Evolutionary conservation across 64 coral and sea anemone species (phyloP).

Genomic region (Montipora cactus): DNA sequence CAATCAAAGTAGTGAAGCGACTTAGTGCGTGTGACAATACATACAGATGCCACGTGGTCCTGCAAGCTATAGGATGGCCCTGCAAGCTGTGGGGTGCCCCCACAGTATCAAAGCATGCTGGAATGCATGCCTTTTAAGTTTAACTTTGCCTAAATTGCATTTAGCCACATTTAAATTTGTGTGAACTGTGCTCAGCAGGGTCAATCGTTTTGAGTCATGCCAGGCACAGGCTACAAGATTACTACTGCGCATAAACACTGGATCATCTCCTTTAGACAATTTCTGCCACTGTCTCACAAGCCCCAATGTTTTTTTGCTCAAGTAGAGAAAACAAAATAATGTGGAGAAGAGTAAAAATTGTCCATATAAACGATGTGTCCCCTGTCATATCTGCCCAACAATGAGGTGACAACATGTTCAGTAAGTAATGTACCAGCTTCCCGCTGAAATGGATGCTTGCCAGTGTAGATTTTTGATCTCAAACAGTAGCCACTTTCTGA

Average conservation of each 20-base stretch:
- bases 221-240: slow-evolving; percentile 84
- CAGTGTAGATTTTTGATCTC: slow-evolving; percentile 68
- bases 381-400: slow-evolving; percentile 73
- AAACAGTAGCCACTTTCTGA: slow-evolving; percentile 77
- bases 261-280: slow-evolving; percentile 67
- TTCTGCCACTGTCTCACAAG: slow-evolving; percentile 50
- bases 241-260: slow-evolving; percentile 37
- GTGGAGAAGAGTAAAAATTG: slow-evolving; percentile 71
- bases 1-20: too few species aligned
- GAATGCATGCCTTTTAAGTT: too few species aligned
- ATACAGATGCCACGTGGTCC: too few species aligned
- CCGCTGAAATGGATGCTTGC: slow-evolving; percentile 53
- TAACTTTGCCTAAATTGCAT: too few species aligned
- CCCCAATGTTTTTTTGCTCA: slow-evolving; percentile 64
- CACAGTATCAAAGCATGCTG: too few species aligned
- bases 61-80: too few species aligned
- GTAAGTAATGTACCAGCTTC: slow-evolving; percentile 32
- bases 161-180: slow-evolving; percentile 51
- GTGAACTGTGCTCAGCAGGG: slow-evolving; percentile 67
- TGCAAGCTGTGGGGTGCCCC: too few species aligned
- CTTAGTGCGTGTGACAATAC: too few species aligned
- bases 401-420: slow-evolving; percentile 43
- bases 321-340: slow-evolving; percentile 56
- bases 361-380: slow-evolving; percentile 79
- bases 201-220: slow-evolving; percentile 67